Conservation (phyloP, 2,113 vertebrate species). For the Mirounga angustirostris region DNA sequence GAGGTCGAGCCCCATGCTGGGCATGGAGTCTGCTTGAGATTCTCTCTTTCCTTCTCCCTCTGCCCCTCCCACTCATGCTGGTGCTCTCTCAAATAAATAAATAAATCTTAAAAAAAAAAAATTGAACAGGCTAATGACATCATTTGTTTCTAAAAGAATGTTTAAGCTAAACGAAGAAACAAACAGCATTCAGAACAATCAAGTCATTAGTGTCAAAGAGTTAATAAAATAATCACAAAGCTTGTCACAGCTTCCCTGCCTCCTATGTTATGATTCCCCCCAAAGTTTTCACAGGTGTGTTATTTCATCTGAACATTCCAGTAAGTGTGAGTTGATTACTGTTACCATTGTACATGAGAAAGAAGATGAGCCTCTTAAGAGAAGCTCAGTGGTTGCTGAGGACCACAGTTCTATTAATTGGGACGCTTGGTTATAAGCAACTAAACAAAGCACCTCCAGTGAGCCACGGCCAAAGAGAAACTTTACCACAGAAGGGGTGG, state of each 20-base stretch:
- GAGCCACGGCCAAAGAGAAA: not conserved
- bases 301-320: not conserved
- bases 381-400: not conserved
- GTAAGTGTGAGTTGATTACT: not conserved
- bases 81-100: not conserved
- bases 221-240: not conserved
- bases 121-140: not conserved
- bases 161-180: conserved; percentile 5
- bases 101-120: not conserved
- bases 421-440: not conserved
- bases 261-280: not conserved
- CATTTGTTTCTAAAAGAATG: conserved; percentile 42
- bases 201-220: not conserved
- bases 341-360: not conserved
- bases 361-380: not conserved
- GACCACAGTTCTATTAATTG: not conserved
- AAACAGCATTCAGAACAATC: not conserved
- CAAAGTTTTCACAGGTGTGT: not conserved
- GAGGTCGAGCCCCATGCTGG: not conserved
- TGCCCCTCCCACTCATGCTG: not conserved
- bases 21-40: not conserved
- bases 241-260: not conserved
- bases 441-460: not conserved
- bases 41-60: not conserved
- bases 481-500: not conserved